These are phyloP conservation scores for Cyprinodon variegatus DNA, from an alignment of 2,113 vertebrate species.

Conservation along the genomic window DNA sequence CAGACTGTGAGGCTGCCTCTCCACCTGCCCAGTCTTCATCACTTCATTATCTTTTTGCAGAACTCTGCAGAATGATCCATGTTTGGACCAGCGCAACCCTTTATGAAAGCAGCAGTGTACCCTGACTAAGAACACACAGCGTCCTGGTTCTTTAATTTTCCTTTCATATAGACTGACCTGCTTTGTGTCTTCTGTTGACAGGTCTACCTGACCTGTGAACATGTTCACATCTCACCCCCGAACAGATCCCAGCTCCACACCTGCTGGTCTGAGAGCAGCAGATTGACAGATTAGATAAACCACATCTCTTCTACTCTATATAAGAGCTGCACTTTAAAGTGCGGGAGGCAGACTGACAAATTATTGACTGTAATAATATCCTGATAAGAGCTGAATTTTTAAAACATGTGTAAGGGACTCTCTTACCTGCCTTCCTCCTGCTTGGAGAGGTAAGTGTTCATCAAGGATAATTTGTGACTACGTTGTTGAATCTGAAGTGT, in stretches of 20 bases:
- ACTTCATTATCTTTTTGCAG: constrained; percentile 18
- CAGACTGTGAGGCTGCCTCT: not conserved
- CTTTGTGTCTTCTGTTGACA: constrained; percentile 41
- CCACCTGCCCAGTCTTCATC: constrained; percentile 61
- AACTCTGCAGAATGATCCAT: not conserved
- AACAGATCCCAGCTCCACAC: constrained; percentile 21
- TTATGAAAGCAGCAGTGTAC: constrained; percentile 7
- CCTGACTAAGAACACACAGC: constrained; percentile 26
- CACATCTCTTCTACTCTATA: constrained; percentile 23
- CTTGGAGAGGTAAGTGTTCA: constrained; percentile 72
- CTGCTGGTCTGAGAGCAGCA: constrained; percentile 10
- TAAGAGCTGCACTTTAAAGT: constrained; percentile 36
- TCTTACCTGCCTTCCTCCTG: constrained; percentile 75
- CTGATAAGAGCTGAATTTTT: not conserved
- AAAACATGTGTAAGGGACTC: constrained; percentile 75
- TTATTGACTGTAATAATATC: not conserved
- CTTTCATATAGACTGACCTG: constrained; percentile 8
- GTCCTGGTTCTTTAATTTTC: constrained; percentile 7
- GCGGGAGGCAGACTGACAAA: not conserved
- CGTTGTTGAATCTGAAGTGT: not conserved
- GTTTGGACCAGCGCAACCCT: constrained; percentile 8
- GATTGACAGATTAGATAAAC: constrained; percentile 36
- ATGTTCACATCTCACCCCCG: constrained; percentile 22
- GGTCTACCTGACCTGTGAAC: not conserved
- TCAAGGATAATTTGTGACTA: not conserved